Percentiles rank a stretch among this genome's conserved stretches.
phyloP scores from a whole-genome alignment of 2,797 vertebrate genomes.

The Xiphorhynchus erythropygius region DNA sequence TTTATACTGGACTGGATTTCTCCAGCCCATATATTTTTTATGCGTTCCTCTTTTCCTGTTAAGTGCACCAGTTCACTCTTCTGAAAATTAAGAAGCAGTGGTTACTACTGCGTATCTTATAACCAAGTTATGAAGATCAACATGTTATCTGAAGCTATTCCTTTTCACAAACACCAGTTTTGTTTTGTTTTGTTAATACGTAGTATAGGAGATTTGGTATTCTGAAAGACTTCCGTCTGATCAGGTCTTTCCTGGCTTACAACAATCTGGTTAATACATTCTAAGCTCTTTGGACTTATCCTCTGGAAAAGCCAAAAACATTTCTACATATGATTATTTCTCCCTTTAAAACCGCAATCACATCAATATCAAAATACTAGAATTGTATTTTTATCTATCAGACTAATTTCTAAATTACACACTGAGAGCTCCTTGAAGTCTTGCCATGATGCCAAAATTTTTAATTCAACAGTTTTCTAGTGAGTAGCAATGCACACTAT shows the following conservation, averaged over 20 bases:
- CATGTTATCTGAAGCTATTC: not conserved
- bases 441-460: not conserved
- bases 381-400: not conserved
- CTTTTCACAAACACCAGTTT: not conserved
- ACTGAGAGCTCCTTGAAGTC: not conserved
- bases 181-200: not conserved
- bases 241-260: not conserved
- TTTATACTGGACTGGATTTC: not conserved
- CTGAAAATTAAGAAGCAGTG: not conserved
- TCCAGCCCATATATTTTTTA: not conserved
- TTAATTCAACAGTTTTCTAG: not conserved
- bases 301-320: not conserved
- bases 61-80: not conserved
- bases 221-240: not conserved
- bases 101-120: not conserved
- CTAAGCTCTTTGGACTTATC: not conserved
- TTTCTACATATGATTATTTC: not conserved
- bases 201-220: not conserved
- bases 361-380: not conserved
- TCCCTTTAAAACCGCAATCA: not conserved
- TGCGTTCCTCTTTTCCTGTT: not conserved
- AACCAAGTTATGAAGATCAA: not conserved
- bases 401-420: not conserved
- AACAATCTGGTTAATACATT: not conserved
- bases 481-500: not conserved